Percentiles rank a stretch among this genome's conserved stretches.
These are phyloP conservation scores for Chloropsis cyanopogon DNA, from an alignment of 2,113 vertebrate species.

Conservation along the genomic window DNA sequence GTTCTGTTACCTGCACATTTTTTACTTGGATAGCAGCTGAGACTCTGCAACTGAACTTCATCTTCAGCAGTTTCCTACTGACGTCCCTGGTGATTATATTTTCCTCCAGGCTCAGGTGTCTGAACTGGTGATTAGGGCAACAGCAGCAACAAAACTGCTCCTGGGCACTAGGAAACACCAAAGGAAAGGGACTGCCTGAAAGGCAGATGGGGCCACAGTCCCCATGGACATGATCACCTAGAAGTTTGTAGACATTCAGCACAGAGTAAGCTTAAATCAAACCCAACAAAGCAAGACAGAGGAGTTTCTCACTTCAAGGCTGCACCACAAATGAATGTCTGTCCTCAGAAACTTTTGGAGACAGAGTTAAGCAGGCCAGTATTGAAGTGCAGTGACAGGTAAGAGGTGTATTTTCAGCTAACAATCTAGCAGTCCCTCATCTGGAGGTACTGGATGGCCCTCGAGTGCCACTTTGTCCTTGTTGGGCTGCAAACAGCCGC, in stretches of 20 bases:
- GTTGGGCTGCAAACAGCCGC: background rate
- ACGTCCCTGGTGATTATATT: background rate
- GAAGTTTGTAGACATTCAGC: background rate
- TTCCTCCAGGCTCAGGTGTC: background rate
- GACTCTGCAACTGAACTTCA: background rate
- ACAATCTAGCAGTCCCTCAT: background rate
- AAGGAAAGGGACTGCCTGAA: background rate
- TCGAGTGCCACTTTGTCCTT: slow-evolving; percentile 10
- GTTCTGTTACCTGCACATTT: background rate
- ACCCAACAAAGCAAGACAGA: background rate
- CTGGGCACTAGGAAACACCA: background rate
- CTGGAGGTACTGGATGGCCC: background rate
- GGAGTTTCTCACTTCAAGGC: background rate
- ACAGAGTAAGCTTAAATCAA: background rate
- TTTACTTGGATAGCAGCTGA: background rate
- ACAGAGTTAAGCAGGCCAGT: background rate
- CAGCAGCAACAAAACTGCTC: background rate
- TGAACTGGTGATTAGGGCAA: background rate
- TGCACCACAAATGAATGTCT: background rate
- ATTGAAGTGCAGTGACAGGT: background rate
- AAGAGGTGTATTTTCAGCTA: background rate
- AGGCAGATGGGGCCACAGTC: background rate
- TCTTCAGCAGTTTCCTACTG: background rate
- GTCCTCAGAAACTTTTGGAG: background rate
- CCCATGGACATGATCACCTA: fast-evolving